Evolutionary conservation across 2,888 invertebrate species (phyloP), one percentile per base, ranked within the genome.

Genomic region (Machimus atricapillus): DNA sequence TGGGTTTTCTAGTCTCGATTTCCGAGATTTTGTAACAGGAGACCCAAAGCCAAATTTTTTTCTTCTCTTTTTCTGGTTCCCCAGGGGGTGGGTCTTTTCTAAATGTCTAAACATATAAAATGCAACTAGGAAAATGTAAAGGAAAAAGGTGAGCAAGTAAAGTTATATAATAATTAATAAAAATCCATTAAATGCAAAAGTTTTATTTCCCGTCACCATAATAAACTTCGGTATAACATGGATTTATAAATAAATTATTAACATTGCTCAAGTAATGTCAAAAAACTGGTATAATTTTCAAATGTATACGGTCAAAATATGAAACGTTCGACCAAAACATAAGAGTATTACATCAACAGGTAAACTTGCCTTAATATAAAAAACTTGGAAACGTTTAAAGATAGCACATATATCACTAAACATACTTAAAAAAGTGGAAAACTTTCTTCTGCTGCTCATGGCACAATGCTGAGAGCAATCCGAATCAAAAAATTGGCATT

Each of bases 171-270:
- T 34, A 34, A 34, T 46, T 23, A 81, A 34, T 9, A 56, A 58
- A 37, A 66, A 12, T 34, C 23, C 34, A 19, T 27, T 83, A 34
- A 83, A 79, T 79, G 52, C 79, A 79, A 83, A 83, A 83, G 23
- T 34, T 83, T 81, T 83, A 66, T 34, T 83, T 58, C 37, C 66
- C 37, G 37, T 66, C 37, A 66, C 66, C 66, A 66, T 66, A 83
- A 66, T 58, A 40, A 66, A 83, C 37, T 66, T 83, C 14, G 40
- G 66, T 37, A 66, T 83, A 83, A 83, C 82, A 83, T 66, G 40
- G 46, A 58, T 23, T 83, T 83, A 83, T 40, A 83, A 37, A 66
- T 83, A 66, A 83, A 83, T 66, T 37, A 40, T 37, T 66, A 83
- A 83, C 37, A 66, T 66, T 66, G n/a, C 46, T 66, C 23, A 83